Evolutionary conservation across 2,113 vertebrate genomes (phyloP).

Genomic region (Edolisoma coerulescens): DNA sequence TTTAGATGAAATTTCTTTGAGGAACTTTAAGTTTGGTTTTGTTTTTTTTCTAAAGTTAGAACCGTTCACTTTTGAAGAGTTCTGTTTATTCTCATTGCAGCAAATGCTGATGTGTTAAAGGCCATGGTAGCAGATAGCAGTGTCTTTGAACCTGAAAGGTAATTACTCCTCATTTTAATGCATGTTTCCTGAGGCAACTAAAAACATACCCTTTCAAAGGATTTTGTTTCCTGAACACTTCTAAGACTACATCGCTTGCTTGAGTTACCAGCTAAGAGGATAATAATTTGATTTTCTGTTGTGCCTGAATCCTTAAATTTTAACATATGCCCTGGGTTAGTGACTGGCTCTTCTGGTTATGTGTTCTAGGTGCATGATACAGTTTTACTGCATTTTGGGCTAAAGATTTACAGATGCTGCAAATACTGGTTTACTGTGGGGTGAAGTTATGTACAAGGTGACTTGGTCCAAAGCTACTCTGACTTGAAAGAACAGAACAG

Average conservation of each 20-base stretch:
- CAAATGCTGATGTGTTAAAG: slow-evolving; percentile 90
- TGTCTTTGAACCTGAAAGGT: slow-evolving; percentile 86
- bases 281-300: neutral
- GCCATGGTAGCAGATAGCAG: slow-evolving; percentile 89
- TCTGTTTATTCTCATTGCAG: slow-evolving; percentile 69
- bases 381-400: neutral
- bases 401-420: neutral
- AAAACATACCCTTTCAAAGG: neutral
- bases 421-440: neutral
- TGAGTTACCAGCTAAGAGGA: neutral
- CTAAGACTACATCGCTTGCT: neutral
- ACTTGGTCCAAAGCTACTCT: neutral
- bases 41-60: neutral
- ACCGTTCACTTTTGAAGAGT: neutral
- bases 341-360: neutral
- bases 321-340: neutral
- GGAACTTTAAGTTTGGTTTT: neutral
- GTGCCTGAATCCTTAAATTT: neutral
- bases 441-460: neutral
- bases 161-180: slow-evolving; percentile 39
- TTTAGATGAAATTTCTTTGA: neutral
- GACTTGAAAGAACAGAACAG: neutral
- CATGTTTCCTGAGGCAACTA: neutral
- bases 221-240: neutral
- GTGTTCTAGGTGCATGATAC: neutral